Percentiles rank a stretch among this genome's conserved stretches.
Evolutionary conservation across 2,888 invertebrate genomes (phyloP).

Genomic region (Hyposoter didymator): DNA sequence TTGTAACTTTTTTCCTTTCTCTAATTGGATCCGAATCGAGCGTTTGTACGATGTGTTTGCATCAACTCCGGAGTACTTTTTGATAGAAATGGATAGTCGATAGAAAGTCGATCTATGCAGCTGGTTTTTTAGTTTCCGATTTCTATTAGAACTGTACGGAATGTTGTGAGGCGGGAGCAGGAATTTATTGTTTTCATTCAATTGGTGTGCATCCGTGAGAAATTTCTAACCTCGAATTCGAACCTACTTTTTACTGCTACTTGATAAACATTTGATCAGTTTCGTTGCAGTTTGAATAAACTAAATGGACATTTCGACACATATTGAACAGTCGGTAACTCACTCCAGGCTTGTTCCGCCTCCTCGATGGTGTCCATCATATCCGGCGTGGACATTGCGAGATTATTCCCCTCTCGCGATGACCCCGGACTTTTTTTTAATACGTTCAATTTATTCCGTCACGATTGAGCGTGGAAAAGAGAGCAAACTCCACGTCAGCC

Average conservation of each 20-base stretch:
- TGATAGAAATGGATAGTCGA: neutral
- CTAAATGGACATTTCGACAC: neutral
- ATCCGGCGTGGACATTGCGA: slow-evolving; percentile 84
- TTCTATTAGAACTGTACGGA: too few species aligned
- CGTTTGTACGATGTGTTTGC: neutral
- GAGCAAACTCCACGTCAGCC: slow-evolving; percentile 19
- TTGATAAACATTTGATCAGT: neutral
- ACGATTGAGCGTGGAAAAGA: slow-evolving; percentile 70
- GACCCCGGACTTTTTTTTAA: slow-evolving; percentile 72
- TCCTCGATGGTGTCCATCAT: slow-evolving; percentile 87
- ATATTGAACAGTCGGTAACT: slow-evolving; percentile 81
- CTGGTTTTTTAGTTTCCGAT: too few species aligned
- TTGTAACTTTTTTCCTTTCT: neutral
- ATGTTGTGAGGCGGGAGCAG: too few species aligned
- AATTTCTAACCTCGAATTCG: neutral
- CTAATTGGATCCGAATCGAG: slow-evolving; percentile 18
- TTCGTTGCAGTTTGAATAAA: neutral
- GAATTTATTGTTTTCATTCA: too few species aligned
- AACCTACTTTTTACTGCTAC: neutral
- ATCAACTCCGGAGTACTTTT: neutral
- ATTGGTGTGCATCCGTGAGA: too few species aligned
- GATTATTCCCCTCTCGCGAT: slow-evolving; percentile 68
- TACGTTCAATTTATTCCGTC: slow-evolving; percentile 75
- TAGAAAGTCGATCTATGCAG: too few species aligned
- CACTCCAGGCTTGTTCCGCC: slow-evolving; percentile 88